phyloP scores from a whole-genome alignment of 2,797 vertebrate species.

The Cossypha heuglini region DNA sequence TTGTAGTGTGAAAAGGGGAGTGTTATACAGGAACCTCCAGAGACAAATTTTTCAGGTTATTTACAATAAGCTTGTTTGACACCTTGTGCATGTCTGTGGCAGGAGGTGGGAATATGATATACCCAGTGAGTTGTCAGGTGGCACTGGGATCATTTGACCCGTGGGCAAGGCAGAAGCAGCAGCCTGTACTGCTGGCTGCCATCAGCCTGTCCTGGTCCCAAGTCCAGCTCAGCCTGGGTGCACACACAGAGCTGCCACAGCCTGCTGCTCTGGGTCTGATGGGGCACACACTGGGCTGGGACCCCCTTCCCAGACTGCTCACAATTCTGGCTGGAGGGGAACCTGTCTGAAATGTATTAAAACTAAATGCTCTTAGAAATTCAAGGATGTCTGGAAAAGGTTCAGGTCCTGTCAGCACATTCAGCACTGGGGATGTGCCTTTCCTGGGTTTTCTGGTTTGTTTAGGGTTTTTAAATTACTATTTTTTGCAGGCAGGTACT shows the following conservation, averaged over 20 bases:
- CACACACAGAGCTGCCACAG: neutral
- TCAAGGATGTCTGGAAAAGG: neutral
- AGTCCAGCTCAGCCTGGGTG: neutral
- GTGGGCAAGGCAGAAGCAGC: neutral
- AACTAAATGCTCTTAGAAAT: neutral
- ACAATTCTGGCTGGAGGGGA: neutral
- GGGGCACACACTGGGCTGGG: rapidly evolving
- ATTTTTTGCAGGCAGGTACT: neutral
- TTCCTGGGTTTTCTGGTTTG: neutral
- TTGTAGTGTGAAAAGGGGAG: neutral
- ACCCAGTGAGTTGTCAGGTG: neutral
- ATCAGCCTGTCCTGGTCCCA: rapidly evolving
- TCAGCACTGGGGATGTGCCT: neutral
- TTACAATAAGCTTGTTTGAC: neutral
- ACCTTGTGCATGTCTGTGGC: neutral
- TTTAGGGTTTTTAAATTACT: rapidly evolving
- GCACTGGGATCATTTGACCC: neutral
- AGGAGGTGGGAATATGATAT: neutral
- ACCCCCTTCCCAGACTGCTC: neutral
- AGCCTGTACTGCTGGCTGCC: neutral
- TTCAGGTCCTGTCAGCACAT: neutral
- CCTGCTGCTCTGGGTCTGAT: too few species aligned
- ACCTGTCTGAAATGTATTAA: neutral
- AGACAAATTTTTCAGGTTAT: neutral
- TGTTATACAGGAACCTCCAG: neutral